Evolutionary conservation across 2,888 invertebrate species (phyloP).

Genomic region (Conus canariensis): DNA sequence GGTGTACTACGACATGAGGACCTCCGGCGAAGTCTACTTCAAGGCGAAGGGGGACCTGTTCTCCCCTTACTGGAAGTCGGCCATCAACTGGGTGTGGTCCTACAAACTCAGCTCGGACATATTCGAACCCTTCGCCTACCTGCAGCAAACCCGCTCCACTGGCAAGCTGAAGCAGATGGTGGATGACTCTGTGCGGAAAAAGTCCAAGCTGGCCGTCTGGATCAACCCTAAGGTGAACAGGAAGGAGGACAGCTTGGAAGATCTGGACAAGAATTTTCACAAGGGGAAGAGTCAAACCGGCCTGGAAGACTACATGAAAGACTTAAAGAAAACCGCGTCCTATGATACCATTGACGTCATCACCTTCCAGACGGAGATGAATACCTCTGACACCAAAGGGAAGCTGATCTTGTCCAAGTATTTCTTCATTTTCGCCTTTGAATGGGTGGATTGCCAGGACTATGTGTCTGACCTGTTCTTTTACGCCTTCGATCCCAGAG

Average conservation of each 20-base stretch:
- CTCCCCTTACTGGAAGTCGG: conserved; percentile 26
- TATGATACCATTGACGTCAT: background rate
- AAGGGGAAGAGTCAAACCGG: background rate
- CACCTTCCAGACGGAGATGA: background rate
- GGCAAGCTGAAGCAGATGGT: background rate
- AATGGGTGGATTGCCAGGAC: conserved; percentile 7
- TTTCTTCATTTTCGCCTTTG: conserved; percentile 20
- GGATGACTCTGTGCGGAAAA: background rate
- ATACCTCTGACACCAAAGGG: background rate
- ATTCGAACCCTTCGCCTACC: conserved; percentile 20
- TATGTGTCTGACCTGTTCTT: conserved; percentile 22
- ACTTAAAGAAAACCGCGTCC: background rate
- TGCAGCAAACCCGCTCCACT: background rate
- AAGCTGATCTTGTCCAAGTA: background rate
- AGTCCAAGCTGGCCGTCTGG: conserved; percentile 15
- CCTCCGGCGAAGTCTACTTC: background rate
- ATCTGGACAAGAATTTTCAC: conserved; percentile 30
- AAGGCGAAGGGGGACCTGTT: conserved; percentile 28
- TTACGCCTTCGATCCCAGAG: conserved; percentile 6
- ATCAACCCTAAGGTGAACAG: conserved; percentile 7
- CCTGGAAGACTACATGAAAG: conserved; percentile 21
- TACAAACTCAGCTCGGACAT: conserved; percentile 22
- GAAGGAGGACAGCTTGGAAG: conserved; percentile 11
- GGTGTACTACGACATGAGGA: conserved; percentile 31
- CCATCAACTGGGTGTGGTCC: conserved; percentile 37